Percentiles rank a stretch among this genome's conserved stretches.
Conservation (phyloP, 2,888 invertebrate species). For the Phyllotreta striolata region DNA sequence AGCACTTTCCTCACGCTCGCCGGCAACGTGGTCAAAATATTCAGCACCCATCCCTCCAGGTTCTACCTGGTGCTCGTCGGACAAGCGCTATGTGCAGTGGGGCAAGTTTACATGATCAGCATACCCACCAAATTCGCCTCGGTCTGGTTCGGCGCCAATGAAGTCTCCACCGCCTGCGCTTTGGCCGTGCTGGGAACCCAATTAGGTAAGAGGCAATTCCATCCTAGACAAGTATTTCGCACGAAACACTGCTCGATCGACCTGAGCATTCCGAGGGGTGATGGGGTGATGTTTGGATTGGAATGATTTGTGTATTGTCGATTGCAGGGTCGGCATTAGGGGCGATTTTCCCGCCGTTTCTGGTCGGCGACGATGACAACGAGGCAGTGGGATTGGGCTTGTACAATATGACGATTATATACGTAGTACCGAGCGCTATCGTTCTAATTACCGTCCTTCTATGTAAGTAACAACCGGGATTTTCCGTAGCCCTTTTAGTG, state of each 20-base stretch:
- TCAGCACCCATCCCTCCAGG: constrained; percentile 66
- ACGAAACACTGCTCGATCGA: no score
- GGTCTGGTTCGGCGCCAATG: constrained; percentile 89
- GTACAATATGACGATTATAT: constrained; percentile 43
- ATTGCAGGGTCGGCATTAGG: constrained; percentile 47
- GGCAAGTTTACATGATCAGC: constrained; percentile 72
- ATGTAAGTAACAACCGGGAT: constrained; percentile 68
- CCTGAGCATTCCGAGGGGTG: no score
- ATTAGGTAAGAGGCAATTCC: constrained; percentile 59
- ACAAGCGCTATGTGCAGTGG: constrained; percentile 66
- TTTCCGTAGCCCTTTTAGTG: constrained; percentile 58
- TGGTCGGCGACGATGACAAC: constrained; percentile 41
- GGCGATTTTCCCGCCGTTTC: constrained; percentile 44
- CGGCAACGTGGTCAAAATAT: constrained; percentile 69
- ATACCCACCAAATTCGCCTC: constrained; percentile 75
- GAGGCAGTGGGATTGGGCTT: constrained; percentile 43
- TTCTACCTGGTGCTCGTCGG: constrained; percentile 70
- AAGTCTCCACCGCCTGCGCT: constrained; percentile 93
- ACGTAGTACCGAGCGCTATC: constrained; percentile 40
- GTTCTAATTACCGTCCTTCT: constrained; percentile 42
- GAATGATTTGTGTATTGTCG: no score
- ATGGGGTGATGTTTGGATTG: no score
- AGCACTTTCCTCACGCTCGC: constrained; percentile 66
- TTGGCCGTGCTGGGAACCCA: constrained; percentile 98
- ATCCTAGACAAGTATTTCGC: no score